Percentiles rank a stretch among this genome's conserved stretches.
phyloP scores from a whole-genome alignment of 1,140 invertebrate species.

The Thrips palmi region DNA sequence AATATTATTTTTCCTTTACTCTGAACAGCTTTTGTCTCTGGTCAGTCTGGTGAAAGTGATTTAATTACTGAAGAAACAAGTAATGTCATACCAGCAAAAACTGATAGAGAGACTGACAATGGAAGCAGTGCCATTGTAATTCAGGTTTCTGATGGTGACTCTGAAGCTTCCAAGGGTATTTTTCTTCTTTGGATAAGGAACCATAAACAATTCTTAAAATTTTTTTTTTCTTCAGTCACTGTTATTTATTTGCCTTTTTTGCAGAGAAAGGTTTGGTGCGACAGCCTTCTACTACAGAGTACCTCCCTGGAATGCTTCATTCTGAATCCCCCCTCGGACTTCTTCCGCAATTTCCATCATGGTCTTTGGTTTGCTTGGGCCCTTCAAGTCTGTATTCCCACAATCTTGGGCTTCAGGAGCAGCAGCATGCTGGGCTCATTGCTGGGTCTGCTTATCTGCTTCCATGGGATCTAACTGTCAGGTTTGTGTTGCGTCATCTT shows the following conservation, averaged over 20 bases:
- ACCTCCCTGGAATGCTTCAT: constrained; percentile 79
- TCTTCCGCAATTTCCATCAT: constrained; percentile 79
- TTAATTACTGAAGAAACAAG: constrained; percentile 9
- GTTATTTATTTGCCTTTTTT: constrained; percentile 7
- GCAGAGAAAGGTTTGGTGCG: constrained; percentile 41
- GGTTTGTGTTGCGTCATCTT: constrained; percentile 20
- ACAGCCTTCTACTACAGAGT: constrained; percentile 73
- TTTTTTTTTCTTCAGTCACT: not conserved
- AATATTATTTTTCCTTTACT: not conserved
- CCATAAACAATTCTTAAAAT: not conserved
- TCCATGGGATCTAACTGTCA: constrained; percentile 85
- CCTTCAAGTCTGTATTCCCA: constrained; percentile 82
- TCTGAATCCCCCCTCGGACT: constrained; percentile 52
- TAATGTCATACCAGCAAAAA: not conserved
- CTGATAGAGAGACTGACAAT: not conserved
- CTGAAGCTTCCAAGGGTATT: constrained; percentile 4
- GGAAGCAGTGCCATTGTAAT: constrained; percentile 22
- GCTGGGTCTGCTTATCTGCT: constrained; percentile 77
- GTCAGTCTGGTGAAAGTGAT: constrained; percentile 14
- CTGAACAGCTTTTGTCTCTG: constrained; percentile 14
- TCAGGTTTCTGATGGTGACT: constrained; percentile 24
- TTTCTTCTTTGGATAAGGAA: not conserved
- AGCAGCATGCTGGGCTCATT: constrained; percentile 66
- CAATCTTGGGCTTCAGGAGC: constrained; percentile 58
- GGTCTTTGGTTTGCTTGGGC: constrained; percentile 80